Evolutionary conservation across 2,888 invertebrate genomes (phyloP), one percentile per base, ranked within the genome.

Genomic region (Gastrophysa polygoni): DNA sequence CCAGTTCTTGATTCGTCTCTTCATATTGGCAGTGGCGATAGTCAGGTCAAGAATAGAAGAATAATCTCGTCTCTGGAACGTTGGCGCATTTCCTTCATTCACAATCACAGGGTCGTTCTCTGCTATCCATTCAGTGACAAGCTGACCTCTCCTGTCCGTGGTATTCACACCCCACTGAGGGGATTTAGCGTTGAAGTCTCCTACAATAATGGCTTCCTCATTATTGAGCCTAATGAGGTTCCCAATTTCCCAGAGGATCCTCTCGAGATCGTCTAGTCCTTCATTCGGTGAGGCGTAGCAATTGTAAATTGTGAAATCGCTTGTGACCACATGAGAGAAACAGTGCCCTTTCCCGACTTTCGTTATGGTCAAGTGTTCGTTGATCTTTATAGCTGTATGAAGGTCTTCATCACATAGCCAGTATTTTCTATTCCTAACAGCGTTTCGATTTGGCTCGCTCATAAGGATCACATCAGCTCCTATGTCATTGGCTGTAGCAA

Each of bases 371-470:
- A 56, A 48, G 17, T 59, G 24, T 2, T 57, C 43, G 1, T 54
- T 14, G 0, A 67, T 32, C 55, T 67, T 61, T n/a, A 67, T 67
- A 6, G 57, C 61, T 5, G 60, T 56, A 46, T 63, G 57, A 5
- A 66, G 11, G 3, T 55, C 47, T 6, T 63, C 50, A 34, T 66
- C 59, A 8, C 44, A 21, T 16, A 16, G 44, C 29, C 43, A 55
- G 28, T 44, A 21, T 24, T 44, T 55, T 11, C 17, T 44, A 17
- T 46, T 14, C 4, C n/a, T 16, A 5, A 55, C 28, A 2, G 28
- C 46, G 6, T 28, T 55, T 17, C 44, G 16, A 44, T 44, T 55
- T 1, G 43, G 55, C 28, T 55, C 55, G 17, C 56, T 47, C 14
- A 64, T 28, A 1, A 49, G 18, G 5, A 46, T 55, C 14, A 55